Conservation (phyloP, 2,888 invertebrate genomes). For the Noctua pronuba region DNA sequence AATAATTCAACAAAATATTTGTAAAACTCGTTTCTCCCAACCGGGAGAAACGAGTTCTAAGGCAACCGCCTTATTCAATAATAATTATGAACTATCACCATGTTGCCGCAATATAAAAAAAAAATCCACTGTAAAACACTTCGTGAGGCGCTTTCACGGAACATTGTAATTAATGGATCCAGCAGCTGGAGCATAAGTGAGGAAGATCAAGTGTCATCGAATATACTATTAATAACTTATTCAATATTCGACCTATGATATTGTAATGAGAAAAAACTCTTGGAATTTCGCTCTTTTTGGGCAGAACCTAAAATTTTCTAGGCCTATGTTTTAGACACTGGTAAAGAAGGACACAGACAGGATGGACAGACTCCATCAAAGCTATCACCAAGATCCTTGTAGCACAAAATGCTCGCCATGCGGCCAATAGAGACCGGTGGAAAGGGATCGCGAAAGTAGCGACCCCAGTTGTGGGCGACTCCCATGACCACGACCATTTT, state of each 20-base stretch:
- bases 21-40: not conserved
- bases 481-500: too few species aligned
- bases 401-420: too few species aligned
- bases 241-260: slow-evolving; percentile 5
- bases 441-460: too few species aligned
- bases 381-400: too few species aligned
- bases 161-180: slow-evolving; percentile 57
- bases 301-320: not conserved
- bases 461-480: too few species aligned
- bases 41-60: too few species aligned
- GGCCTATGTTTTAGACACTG: not conserved
- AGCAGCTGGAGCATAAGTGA: slow-evolving; percentile 26
- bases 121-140: slow-evolving; percentile 16
- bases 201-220: slow-evolving; percentile 35
- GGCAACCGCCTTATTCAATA: too few species aligned
- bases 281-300: not conserved
- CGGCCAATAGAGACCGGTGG: too few species aligned
- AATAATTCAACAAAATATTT: not conserved
- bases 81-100: slow-evolving; percentile 29
- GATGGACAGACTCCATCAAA: not conserved
- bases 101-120: slow-evolving; percentile 41
- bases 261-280: not conserved
- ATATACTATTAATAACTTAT: slow-evolving; percentile 28
- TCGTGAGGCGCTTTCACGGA: slow-evolving; percentile 36
- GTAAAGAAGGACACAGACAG: not conserved